A percentile compares a stretch with the other conserved stretches of the same genome.
Evolutionary conservation across 2,797 vertebrate species (phyloP).

Genomic region (Caiman crocodilus): DNA sequence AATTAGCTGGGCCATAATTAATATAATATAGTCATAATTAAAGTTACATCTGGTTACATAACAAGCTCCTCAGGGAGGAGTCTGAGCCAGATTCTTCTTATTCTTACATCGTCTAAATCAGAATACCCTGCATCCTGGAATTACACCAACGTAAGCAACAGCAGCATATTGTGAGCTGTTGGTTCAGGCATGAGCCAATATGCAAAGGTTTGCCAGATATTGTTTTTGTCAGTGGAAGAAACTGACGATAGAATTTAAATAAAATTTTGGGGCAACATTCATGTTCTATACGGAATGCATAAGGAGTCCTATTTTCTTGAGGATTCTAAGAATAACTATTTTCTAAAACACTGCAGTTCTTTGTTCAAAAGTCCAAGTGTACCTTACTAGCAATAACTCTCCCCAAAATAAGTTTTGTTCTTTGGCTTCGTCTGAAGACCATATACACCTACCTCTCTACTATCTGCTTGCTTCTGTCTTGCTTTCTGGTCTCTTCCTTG

Average conservation of each 20-base stretch:
- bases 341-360: background rate
- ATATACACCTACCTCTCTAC: background rate
- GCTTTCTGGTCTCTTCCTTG: background rate
- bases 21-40: background rate
- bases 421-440: background rate
- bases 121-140: slow-evolving; percentile 7
- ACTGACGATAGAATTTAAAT: fast-evolving
- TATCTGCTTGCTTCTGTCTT: background rate
- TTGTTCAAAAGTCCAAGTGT: fast-evolving
- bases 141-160: background rate
- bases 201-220: background rate
- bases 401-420: background rate
- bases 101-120: slow-evolving; percentile 23
- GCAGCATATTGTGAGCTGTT: background rate
- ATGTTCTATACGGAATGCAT: background rate
- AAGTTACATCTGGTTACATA: slow-evolving; percentile 17
- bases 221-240: background rate
- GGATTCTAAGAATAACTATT: background rate
- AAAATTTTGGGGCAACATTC: background rate
- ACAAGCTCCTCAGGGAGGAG: slow-evolving; percentile 7
- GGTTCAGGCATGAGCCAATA: background rate
- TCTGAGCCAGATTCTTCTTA: slow-evolving; percentile 45
- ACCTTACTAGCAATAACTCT: background rate
- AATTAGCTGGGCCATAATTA: background rate
- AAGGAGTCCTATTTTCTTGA: background rate